phyloP scores from a whole-genome alignment of 2,113 vertebrate species.

The Cairina moschata region DNA sequence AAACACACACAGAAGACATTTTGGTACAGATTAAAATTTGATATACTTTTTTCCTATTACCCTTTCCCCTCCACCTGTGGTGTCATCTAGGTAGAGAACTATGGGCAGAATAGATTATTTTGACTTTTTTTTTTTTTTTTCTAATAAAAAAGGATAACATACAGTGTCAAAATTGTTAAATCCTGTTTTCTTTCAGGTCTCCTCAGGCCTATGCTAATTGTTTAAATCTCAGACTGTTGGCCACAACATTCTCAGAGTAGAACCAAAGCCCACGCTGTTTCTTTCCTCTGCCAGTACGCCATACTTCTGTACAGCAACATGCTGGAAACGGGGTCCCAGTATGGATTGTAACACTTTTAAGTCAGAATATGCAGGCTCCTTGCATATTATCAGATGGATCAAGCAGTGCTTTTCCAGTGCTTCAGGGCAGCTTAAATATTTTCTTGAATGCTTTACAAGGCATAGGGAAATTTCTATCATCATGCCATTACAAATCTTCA shows the following conservation, averaged over 20 bases:
- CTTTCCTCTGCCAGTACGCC: not conserved
- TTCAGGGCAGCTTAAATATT: not conserved
- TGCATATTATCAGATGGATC: not conserved
- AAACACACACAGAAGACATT: not conserved
- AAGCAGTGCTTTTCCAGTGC: not conserved
- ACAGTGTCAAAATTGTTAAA: not conserved
- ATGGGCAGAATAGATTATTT: not conserved
- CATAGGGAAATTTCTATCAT: not conserved
- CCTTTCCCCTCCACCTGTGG: not conserved
- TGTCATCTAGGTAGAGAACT: not conserved
- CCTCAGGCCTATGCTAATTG: not conserved
- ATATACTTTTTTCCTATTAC: not conserved
- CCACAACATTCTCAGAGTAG: not conserved
- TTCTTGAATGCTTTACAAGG: not conserved
- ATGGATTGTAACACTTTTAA: not conserved
- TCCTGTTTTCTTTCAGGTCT: not conserved
- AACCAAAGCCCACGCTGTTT: not conserved
- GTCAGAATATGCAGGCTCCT: not conserved
- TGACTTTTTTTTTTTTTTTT: not conserved
- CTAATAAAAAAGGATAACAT: not conserved
- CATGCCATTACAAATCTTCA: not conserved
- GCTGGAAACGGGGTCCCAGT: not conserved
- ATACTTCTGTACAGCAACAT: not conserved
- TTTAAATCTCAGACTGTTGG: not conserved
- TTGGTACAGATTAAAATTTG: not conserved